These are phyloP conservation scores for Teinopalpus imperialis DNA, from an alignment of 2,888 invertebrate genomes.

Conservation along the genomic window DNA sequence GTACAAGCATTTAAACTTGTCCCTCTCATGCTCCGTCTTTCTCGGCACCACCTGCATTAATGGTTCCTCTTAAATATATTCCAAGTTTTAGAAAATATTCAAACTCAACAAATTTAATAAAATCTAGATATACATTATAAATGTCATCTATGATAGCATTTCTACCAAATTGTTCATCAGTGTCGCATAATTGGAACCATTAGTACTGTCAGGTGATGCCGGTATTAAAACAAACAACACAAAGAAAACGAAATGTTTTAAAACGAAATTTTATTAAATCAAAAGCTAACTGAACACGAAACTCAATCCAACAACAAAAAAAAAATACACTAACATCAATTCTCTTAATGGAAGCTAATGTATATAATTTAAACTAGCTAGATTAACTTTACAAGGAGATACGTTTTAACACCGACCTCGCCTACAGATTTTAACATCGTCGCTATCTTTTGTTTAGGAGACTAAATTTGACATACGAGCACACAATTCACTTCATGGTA, in stretches of 20 bases:
- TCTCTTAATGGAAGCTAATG: slow-evolving; percentile 31
- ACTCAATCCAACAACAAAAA: slow-evolving; percentile 32
- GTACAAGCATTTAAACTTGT: slow-evolving; percentile 66
- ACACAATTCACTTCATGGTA: no score
- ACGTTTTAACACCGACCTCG: slow-evolving; percentile 73
- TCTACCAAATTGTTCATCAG: no score
- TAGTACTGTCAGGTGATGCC: slow-evolving; percentile 60
- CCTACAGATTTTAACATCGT: slow-evolving; percentile 40
- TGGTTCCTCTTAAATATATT: slow-evolving; percentile 27
- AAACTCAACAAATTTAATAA: slow-evolving; percentile 30
- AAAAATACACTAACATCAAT: slow-evolving; percentile 14
- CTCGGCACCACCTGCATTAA: slow-evolving; percentile 63
- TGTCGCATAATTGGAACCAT: slow-evolving; percentile 28
- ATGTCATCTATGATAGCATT: no score
- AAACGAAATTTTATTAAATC: slow-evolving; percentile 51
- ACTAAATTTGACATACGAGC: no score
- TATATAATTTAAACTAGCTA: slow-evolving; percentile 35
- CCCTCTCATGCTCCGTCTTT: slow-evolving; percentile 43
- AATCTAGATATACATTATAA: slow-evolving; percentile 8
- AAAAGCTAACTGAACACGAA: slow-evolving; percentile 38
- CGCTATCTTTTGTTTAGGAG: no score
- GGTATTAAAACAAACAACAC: slow-evolving; percentile 62
- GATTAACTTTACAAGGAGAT: slow-evolving; percentile 14
- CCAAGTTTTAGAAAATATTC: slow-evolving; percentile 1
- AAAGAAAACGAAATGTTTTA: slow-evolving; percentile 31